These are phyloP conservation scores for Aleadryas rufinucha DNA, from an alignment of 2,113 vertebrate genomes.

Conservation along the genomic window DNA sequence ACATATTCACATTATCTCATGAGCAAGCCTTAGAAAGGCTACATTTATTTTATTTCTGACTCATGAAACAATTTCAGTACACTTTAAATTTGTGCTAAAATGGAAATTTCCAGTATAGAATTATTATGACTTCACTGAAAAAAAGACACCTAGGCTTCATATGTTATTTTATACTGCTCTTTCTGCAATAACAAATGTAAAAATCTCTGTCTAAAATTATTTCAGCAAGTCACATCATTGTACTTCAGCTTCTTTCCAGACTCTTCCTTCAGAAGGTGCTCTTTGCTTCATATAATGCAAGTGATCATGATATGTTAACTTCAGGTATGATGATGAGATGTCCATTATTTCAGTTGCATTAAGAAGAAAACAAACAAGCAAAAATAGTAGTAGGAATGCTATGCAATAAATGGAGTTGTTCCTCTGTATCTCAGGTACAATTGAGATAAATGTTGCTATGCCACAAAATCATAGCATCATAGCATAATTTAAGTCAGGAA, in stretches of 20 bases:
- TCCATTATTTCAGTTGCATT: not conserved
- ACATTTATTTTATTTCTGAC: not conserved
- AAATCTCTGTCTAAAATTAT: not conserved
- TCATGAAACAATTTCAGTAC: not conserved
- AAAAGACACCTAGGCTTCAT: not conserved
- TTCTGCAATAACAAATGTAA: not conserved
- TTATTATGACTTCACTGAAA: not conserved
- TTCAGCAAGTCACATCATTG: not conserved
- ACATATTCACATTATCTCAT: not conserved
- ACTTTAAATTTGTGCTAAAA: not conserved
- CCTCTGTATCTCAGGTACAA: not conserved
- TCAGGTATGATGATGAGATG: not conserved
- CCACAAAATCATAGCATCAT: not conserved
- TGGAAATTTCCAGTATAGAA: not conserved
- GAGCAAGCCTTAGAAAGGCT: not conserved
- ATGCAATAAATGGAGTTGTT: not conserved
- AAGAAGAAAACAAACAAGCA: not conserved
- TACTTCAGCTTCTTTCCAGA: not conserved
- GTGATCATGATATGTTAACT: not conserved
- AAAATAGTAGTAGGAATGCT: not conserved
- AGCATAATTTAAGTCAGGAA: not conserved
- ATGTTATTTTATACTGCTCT: not conserved
- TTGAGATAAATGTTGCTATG: not conserved
- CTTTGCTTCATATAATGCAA: not conserved
- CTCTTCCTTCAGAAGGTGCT: not conserved